Conservation (phyloP, 2,888 invertebrate genomes). For the Apamea crenata region DNA sequence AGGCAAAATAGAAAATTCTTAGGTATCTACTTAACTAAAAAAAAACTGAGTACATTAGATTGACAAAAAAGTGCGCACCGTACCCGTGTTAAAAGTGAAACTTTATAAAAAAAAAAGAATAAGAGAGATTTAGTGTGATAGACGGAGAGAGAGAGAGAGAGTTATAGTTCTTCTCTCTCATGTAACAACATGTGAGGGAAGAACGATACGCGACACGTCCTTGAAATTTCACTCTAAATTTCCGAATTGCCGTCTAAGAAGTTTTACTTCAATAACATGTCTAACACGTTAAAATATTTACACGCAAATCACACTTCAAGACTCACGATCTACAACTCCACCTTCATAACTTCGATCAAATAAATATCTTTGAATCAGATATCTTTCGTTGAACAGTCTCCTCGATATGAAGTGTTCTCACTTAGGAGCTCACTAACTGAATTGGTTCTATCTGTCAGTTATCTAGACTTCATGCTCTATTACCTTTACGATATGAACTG, state of each 20-base stretch:
- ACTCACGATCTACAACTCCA: neutral
- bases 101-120: too few species aligned
- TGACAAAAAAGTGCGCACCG: neutral
- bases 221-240: neutral
- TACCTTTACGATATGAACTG: conserved; percentile 37
- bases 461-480: conserved; percentile 58
- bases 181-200: too few species aligned
- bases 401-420: conserved; percentile 23
- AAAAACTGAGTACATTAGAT: neutral
- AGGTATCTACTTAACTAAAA: neutral
- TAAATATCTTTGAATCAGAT: conserved; percentile 32
- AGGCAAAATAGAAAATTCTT: neutral
- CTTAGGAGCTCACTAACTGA: conserved; percentile 40
- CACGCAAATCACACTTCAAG: neutral
- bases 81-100: too few species aligned
- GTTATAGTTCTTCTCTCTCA: too few species aligned
- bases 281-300: neutral
- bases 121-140: neutral
- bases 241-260: neutral
- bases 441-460: conserved; percentile 48
- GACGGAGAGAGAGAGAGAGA: neutral
- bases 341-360: conserved; percentile 10
- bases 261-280: neutral
- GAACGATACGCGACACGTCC: neutral
- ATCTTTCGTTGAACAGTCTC: conserved; percentile 1